A percentile compares a stretch with the other conserved stretches of the same genome.
These are phyloP conservation scores for Caenorhabditis inopinata DNA, from an alignment of 1,140 invertebrate genomes.

Conservation along the genomic window DNA sequence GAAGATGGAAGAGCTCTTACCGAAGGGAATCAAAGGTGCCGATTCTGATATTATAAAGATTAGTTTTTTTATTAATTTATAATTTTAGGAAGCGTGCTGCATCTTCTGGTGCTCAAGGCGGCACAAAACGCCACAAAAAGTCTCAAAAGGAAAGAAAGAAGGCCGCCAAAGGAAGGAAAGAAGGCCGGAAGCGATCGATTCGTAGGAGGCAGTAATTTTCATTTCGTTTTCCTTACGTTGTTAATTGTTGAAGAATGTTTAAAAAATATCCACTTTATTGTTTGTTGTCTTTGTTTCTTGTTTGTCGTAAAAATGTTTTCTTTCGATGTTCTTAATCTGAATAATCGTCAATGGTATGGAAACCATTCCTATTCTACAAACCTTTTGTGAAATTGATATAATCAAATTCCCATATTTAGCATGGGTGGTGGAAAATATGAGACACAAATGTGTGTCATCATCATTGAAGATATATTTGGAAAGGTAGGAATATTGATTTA, in stretches of 20 bases:
- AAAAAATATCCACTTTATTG: not conserved
- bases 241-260: not conserved
- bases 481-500: not conserved
- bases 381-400: too few species aligned
- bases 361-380: too few species aligned
- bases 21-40: conserved; percentile 29
- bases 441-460: conserved; percentile 28
- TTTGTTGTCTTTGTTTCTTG: not conserved
- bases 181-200: not conserved
- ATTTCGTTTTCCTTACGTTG: not conserved
- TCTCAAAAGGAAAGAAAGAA: conserved; percentile 22
- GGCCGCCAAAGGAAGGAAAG: not conserved
- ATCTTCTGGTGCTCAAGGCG: not conserved
- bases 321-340: too few species aligned
- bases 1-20: conserved; percentile 39
- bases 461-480: conserved; percentile 38
- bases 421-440: conserved; percentile 35
- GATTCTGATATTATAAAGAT: too few species aligned
- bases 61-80: too few species aligned
- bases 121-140: not conserved
- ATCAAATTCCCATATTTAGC: too few species aligned
- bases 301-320: too few species aligned
- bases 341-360: too few species aligned
- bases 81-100: conserved; percentile 14
- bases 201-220: not conserved